These are phyloP conservation scores for Holcopasites calliopsidis DNA, from an alignment of 1,140 invertebrate species.

Conservation along the genomic window DNA sequence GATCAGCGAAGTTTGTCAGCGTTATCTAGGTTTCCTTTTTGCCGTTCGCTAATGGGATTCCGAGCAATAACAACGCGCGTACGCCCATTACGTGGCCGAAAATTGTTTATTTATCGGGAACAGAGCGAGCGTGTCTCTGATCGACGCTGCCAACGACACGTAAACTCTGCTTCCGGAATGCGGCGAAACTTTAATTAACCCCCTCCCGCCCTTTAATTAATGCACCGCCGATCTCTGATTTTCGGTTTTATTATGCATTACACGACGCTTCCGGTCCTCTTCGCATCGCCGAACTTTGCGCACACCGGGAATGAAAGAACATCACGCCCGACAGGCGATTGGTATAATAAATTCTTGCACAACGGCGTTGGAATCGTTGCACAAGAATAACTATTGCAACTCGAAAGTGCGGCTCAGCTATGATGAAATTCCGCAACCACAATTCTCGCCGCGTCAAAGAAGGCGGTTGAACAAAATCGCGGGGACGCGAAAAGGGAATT, in stretches of 20 bases:
- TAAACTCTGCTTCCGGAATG: not conserved
- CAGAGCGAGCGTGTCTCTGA: not conserved
- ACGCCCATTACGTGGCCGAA: constrained; percentile 28
- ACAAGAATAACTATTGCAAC: no score
- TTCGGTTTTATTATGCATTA: constrained; percentile 15
- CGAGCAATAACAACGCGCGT: constrained; percentile 19
- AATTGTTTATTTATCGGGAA: constrained; percentile 38
- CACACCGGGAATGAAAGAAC: not conserved
- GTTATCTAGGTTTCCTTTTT: constrained; percentile 39
- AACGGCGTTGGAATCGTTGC: no score
- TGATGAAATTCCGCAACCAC: no score
- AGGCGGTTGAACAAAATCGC: not conserved
- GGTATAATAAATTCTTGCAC: not conserved
- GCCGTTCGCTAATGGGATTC: constrained; percentile 31
- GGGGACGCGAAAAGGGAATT: not conserved
- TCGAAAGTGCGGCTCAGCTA: no score
- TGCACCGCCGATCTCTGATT: constrained; percentile 6
- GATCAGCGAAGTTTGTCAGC: constrained; percentile 35
- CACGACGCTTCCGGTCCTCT: not conserved
- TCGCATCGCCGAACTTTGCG: not conserved
- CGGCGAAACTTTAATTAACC: constrained; percentile 30
- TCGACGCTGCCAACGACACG: constrained; percentile 34
- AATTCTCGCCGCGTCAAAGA: no score
- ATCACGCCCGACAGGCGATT: not conserved
- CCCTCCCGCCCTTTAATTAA: constrained; percentile 25